Conservation (phyloP, 2,888 invertebrate genomes). For the Drosophila longiperda region DNA sequence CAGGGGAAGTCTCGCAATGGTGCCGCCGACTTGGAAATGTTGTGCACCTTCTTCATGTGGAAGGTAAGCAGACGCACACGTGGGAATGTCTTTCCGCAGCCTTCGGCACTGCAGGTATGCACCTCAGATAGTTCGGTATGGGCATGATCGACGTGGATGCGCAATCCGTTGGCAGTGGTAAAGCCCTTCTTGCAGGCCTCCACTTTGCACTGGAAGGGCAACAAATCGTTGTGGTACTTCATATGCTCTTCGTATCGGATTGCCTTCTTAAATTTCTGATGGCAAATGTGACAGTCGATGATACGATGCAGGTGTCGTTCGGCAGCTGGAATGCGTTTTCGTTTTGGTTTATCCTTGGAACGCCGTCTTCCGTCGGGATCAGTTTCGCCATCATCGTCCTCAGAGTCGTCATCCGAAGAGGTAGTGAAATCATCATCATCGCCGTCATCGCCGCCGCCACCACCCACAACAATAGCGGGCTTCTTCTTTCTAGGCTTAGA, state of each 20-base stretch:
- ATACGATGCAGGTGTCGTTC: slow-evolving; percentile 78
- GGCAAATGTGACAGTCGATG: slow-evolving; percentile 82
- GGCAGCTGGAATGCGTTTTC: slow-evolving; percentile 71
- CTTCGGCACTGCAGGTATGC: slow-evolving; percentile 78
- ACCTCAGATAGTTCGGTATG: slow-evolving; percentile 81
- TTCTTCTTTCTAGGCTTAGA: slow-evolving; percentile 46
- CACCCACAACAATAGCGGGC: slow-evolving; percentile 14
- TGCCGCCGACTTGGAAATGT: slow-evolving; percentile 73
- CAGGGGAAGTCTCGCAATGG: slow-evolving; percentile 82
- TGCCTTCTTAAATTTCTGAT: slow-evolving; percentile 81
- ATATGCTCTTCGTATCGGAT: slow-evolving; percentile 82
- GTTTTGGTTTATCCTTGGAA: slow-evolving; percentile 63
- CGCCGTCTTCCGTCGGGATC: slow-evolving; percentile 35
- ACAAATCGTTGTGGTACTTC: slow-evolving; percentile 82
- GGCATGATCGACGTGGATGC: slow-evolving; percentile 80
- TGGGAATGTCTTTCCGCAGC: slow-evolving; percentile 80
- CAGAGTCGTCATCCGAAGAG: slow-evolving; percentile 47
- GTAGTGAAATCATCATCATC: slow-evolving; percentile 50
- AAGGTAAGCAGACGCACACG: slow-evolving; percentile 81
- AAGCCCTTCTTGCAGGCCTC: slow-evolving; percentile 81
- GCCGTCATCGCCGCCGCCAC: slow-evolving; percentile 44
- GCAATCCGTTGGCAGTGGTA: slow-evolving; percentile 80
- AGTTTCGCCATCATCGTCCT: slow-evolving; percentile 34
- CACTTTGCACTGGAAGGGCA: slow-evolving; percentile 82
- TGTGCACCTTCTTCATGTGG: slow-evolving; percentile 80